Conservation (phyloP, 2,113 vertebrate species). For the Nettapus auritus region DNA sequence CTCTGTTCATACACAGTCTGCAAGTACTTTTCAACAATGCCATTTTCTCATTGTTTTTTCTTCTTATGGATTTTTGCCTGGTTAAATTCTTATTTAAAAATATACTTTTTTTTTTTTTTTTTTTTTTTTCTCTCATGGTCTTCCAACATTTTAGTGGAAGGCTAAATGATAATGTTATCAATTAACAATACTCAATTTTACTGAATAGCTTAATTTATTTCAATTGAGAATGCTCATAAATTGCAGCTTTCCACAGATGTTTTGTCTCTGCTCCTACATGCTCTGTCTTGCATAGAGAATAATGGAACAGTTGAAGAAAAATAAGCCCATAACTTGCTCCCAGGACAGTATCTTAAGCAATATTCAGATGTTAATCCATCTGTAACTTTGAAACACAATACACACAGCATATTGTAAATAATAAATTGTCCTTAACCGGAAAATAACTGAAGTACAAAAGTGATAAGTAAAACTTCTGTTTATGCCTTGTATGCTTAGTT, state of each 20-base stretch:
- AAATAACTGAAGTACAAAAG: not conserved
- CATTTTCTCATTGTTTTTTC: slow-evolving; percentile 27
- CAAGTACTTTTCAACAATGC: slow-evolving; percentile 16
- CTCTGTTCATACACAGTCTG: slow-evolving; percentile 57
- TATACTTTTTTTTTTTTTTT: not conserved
- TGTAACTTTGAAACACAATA: not conserved
- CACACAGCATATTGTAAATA: not conserved
- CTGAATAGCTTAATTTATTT: not conserved
- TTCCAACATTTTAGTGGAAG: not conserved
- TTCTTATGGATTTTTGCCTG: slow-evolving; percentile 39
- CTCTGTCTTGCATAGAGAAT: not conserved
- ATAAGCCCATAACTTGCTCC: not conserved
- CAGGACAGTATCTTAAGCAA: not conserved
- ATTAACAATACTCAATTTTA: not conserved
- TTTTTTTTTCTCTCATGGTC: not conserved
- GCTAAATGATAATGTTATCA: not conserved
- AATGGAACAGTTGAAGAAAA: not conserved
- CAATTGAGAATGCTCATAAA: not conserved
- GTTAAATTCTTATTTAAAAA: slow-evolving; percentile 10
- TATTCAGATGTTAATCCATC: not conserved
- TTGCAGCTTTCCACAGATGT: not conserved
- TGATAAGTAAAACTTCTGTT: not conserved
- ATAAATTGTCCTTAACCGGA: not conserved
- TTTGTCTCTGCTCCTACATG: not conserved
- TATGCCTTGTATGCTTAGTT: not conserved